Evolutionary conservation across 2,113 vertebrate species (phyloP).

Genomic region (Pachypanchax playfairii): DNA sequence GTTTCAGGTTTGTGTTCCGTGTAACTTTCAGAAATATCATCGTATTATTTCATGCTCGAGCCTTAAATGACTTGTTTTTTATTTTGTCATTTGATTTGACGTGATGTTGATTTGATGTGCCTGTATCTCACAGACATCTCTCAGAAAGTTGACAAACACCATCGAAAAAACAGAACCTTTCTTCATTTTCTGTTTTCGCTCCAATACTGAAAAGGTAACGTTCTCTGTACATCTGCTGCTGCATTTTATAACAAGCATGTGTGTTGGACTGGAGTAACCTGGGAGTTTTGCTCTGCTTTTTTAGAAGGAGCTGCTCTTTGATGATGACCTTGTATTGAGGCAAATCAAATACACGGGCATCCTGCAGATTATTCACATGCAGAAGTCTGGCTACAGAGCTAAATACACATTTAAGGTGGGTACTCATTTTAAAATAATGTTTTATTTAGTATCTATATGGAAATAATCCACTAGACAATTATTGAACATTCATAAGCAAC

Average conservation of each 20-base stretch:
- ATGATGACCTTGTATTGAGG: conserved; percentile 87
- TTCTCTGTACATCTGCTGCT: background rate
- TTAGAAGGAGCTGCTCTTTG: conserved; percentile 90
- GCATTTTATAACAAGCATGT: background rate
- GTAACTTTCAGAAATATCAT: background rate
- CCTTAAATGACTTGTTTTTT: background rate
- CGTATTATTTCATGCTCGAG: background rate
- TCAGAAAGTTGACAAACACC: conserved; percentile 85
- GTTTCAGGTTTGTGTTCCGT: conserved; percentile 86
- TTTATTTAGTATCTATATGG: background rate
- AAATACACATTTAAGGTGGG: conserved; percentile 91
- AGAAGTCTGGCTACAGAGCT: conserved; percentile 89
- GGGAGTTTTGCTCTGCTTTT: conserved; percentile 14
- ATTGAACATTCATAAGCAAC: background rate
- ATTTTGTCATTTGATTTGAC: too few species aligned
- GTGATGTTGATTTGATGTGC: too few species aligned
- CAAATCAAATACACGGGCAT: conserved; percentile 90
- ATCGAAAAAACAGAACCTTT: conserved; percentile 89
- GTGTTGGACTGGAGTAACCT: background rate
- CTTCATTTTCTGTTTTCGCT: conserved; percentile 93
- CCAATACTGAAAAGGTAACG: conserved; percentile 90
- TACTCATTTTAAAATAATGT: background rate
- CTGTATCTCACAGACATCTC: conserved; percentile 81
- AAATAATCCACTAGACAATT: background rate
- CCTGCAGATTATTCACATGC: conserved; percentile 88